These are phyloP conservation scores for Marmota monax DNA, from an alignment of 2,113 vertebrate species.

Conservation along the genomic window DNA sequence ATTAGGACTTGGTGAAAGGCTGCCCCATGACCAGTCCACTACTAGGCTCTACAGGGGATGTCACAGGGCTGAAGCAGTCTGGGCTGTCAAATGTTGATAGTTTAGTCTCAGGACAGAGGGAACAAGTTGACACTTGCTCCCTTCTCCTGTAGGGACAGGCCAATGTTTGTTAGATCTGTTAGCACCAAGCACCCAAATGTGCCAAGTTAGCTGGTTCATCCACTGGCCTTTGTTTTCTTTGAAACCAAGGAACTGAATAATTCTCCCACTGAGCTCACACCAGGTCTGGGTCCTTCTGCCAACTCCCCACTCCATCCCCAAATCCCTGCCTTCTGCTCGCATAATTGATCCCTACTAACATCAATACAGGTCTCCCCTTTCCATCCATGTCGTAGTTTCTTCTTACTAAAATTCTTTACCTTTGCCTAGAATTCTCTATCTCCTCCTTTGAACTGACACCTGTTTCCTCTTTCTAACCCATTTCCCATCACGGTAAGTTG, in stretches of 20 bases:
- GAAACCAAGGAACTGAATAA: background rate
- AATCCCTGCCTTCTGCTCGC: background rate
- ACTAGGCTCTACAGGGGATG: background rate
- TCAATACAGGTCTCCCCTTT: background rate
- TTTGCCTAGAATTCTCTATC: background rate
- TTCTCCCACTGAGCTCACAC: background rate
- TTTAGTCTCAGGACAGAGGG: background rate
- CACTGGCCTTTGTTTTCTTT: background rate
- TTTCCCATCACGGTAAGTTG: background rate
- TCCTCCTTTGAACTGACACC: background rate
- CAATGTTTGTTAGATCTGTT: rapidly evolving
- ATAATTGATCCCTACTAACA: background rate
- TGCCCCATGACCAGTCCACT: background rate
- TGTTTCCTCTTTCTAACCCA: background rate
- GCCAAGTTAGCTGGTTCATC: background rate
- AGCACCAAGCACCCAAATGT: too few relatives aligned
- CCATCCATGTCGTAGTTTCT: background rate
- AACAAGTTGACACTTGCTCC: background rate
- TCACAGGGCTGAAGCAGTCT: background rate
- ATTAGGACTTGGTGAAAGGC: background rate
- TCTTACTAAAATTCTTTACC: background rate
- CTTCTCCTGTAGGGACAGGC: background rate
- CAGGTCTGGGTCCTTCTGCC: background rate
- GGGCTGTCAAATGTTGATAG: background rate
- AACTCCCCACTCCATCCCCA: background rate